These are phyloP conservation scores for Oreochromis spilurus DNA, from an alignment of 2,113 vertebrate genomes.

Conservation along the genomic window DNA sequence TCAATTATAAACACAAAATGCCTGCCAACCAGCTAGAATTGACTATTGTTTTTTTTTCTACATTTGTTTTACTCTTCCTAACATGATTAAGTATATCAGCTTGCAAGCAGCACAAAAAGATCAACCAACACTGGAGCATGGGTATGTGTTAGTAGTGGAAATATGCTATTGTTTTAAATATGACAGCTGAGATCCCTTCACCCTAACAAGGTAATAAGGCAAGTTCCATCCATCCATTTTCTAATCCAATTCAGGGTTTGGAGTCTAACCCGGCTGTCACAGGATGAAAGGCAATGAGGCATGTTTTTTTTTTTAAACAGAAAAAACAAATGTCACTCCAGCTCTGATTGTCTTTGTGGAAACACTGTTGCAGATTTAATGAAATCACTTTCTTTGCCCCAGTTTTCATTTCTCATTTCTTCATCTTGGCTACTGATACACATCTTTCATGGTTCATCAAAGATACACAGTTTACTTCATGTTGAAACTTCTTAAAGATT, in stretches of 20 bases:
- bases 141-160: neutral
- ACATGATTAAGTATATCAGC: neutral
- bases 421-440: neutral
- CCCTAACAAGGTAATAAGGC: neutral
- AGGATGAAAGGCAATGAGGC: neutral
- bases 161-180: neutral
- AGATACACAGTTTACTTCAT: conserved; percentile 16
- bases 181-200: neutral
- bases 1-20: too few relatives aligned
- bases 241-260: neutral
- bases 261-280: neutral
- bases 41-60: neutral
- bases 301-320: neutral
- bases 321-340: neutral
- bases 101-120: neutral
- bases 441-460: neutral
- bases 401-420: neutral
- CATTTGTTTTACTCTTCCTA: neutral
- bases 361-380: neutral
- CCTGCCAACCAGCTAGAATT: neutral
- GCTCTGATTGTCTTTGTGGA: neutral
- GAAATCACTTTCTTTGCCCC: neutral
- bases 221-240: neutral
- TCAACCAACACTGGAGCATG: neutral
- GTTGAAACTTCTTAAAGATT: neutral